phyloP scores from a whole-genome alignment of 2,797 vertebrate genomes.

The Antennarius maculatus region DNA sequence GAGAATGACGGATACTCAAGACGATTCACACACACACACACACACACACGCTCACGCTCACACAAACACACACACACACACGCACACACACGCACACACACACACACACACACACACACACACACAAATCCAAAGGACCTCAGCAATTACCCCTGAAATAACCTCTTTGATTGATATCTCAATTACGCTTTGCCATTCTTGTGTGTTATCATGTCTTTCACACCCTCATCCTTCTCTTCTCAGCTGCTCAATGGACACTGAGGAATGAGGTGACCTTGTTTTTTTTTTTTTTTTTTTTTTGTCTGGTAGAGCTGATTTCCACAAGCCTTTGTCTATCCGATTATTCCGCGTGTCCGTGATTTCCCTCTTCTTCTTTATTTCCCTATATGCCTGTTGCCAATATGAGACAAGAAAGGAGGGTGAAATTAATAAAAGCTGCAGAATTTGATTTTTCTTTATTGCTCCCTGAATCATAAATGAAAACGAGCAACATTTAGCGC shows the following conservation, averaged over 20 bases:
- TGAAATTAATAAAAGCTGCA: slow-evolving; percentile 18
- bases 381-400: slow-evolving; percentile 19
- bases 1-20: slow-evolving; percentile 40
- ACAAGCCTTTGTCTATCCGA: slow-evolving; percentile 41
- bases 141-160: slow-evolving; percentile 82
- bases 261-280: slow-evolving; percentile 73
- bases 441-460: slow-evolving; percentile 27
- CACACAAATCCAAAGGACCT: slow-evolving; percentile 71
- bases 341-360: slow-evolving; percentile 17
- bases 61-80: slow-evolving; percentile 59
- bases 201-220: slow-evolving; percentile 76
- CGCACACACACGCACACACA: slow-evolving; percentile 45
- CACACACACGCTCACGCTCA: slow-evolving; percentile 51
- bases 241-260: slow-evolving; percentile 63
- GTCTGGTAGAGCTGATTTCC: slow-evolving; percentile 23
- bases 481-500: slow-evolving; percentile 18
- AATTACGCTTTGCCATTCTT: slow-evolving; percentile 77
- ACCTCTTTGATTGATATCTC: slow-evolving; percentile 84
- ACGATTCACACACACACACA: slow-evolving; percentile 28
- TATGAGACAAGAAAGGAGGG: neutral
- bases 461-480: neutral
- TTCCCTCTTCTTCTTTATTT: slow-evolving; percentile 41
- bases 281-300: neutral
- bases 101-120: slow-evolving; percentile 23
- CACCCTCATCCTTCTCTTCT: slow-evolving; percentile 67